Base-by-base conservation (phyloP, 2,888 invertebrate genomes). In the Ashinkailepas kermadecensis region DNA sequence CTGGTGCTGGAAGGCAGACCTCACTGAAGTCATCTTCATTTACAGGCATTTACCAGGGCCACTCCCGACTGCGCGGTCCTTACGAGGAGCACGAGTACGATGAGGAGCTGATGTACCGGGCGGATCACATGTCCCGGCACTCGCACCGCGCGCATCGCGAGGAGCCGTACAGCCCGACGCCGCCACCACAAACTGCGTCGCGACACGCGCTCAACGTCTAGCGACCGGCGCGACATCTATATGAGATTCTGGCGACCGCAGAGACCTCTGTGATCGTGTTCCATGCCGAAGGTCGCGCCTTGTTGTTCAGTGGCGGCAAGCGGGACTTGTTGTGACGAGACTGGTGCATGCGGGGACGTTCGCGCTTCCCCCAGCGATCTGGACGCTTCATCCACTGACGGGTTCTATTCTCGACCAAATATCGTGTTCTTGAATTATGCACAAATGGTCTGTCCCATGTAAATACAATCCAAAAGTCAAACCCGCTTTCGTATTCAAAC, bases 171-270 rank as follows among this genome's bases (percentile, higher is more conserved):
- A 83, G 74, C 83, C 83, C 81, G 83, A 83, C 23, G 83, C 83
- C 78, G 83, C 83, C 84, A 39, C 84, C 83, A 81, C 83, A 83
- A 58, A 81, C 84, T 58, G 82, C 84, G 57, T 82, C 84, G 39
- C 81, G 84, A 65, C 84, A 83, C 82, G 82, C 83, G 81, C 84
- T 84, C 80, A 84, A 84, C 82, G 84, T 83, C 82, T 83, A 83
- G 82, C 82, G 80, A 39, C 67, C n/a, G n/a, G 25, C 13, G 67
- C 25, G 67, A 13, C 67, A 12, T 11, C 25, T 25, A 25, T n/a
- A 12, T 25, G n/a, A 10, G 67, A 21, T 15, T 11, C 2, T 10
- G 13, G n/a, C 6, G 67, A 11, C 23, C 6, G 15, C 23, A 67
- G 67, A 21, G 67, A 23, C 67, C 23, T 67, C 67, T 67, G 67